Conservation (phyloP, 2,113 vertebrate genomes). For the Myrmecophaga tridactyla region DNA sequence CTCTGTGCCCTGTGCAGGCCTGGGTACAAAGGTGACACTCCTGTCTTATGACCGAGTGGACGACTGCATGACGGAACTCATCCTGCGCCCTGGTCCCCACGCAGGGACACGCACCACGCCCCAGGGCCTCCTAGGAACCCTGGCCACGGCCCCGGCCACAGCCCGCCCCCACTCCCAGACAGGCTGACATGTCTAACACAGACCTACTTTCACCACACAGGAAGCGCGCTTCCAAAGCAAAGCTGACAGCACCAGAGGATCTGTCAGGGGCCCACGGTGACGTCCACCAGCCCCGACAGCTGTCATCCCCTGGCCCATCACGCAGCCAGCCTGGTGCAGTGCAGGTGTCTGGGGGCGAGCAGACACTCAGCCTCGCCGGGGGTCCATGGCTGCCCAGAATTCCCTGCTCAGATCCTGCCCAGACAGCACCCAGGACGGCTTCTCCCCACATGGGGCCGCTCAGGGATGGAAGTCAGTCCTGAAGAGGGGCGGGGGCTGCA, state of each 20-base stretch:
- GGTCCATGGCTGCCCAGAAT: background rate
- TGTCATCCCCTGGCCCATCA: slow-evolving; percentile 35
- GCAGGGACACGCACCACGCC: background rate
- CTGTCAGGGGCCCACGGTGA: slow-evolving; percentile 37
- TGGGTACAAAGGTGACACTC: background rate
- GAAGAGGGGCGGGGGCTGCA: background rate
- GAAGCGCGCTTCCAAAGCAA: background rate
- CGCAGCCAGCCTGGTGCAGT: background rate
- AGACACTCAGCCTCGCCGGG: background rate
- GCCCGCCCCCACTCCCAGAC: fast-evolving
- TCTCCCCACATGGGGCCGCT: background rate
- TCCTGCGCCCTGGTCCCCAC: background rate
- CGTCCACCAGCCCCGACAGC: slow-evolving; percentile 43
- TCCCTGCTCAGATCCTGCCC: background rate
- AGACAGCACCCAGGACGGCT: background rate
- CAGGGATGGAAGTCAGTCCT: background rate
- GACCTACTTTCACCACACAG: background rate
- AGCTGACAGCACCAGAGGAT: slow-evolving; percentile 5
- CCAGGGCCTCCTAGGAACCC: fast-evolving
- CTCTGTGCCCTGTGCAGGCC: background rate
- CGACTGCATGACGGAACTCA: fast-evolving
- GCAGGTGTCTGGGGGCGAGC: background rate
- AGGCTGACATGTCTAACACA: background rate
- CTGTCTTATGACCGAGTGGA: background rate
- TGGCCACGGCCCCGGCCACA: background rate